phyloP scores from a whole-genome alignment of 1,140 invertebrate species.

The Macrotrachela quadricornifera region DNA sequence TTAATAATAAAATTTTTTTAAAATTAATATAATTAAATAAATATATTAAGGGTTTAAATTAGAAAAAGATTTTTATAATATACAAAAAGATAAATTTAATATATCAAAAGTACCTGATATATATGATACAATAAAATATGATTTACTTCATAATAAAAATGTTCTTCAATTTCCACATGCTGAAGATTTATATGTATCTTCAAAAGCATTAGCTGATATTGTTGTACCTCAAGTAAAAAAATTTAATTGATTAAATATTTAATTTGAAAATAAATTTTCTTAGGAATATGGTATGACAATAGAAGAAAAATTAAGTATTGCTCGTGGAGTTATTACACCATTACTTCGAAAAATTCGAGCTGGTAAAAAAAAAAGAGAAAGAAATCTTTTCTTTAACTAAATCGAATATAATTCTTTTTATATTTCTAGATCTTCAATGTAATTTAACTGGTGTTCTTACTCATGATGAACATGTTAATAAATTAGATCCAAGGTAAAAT shows the following conservation, averaged over 20 bases:
- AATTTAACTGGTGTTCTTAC: conserved; percentile 1
- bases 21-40: no score
- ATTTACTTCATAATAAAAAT: conserved; percentile 89
- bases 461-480: neutral
- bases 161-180: conserved; percentile 75
- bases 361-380: conserved; percentile 1
- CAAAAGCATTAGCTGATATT: conserved; percentile 85
- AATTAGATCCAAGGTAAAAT: conserved; percentile 3
- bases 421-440: neutral
- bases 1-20: no score
- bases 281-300: conserved; percentile 81
- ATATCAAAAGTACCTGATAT: conserved; percentile 99
- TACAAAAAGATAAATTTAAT: conserved; percentile 60
- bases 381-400: no score
- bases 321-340: conserved; percentile 87
- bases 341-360: conserved; percentile 82
- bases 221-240: conserved; percentile 62
- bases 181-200: conserved; percentile 77
- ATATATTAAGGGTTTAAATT: conserved; percentile 57
- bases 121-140: conserved; percentile 95
- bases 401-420: no score
- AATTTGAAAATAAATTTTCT: no score
- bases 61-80: conserved; percentile 85
- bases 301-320: conserved; percentile 84
- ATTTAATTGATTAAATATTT: no score